Conservation (phyloP, 2,888 invertebrate species). For the Scaptodrosophila latifasciaeformis region DNA sequence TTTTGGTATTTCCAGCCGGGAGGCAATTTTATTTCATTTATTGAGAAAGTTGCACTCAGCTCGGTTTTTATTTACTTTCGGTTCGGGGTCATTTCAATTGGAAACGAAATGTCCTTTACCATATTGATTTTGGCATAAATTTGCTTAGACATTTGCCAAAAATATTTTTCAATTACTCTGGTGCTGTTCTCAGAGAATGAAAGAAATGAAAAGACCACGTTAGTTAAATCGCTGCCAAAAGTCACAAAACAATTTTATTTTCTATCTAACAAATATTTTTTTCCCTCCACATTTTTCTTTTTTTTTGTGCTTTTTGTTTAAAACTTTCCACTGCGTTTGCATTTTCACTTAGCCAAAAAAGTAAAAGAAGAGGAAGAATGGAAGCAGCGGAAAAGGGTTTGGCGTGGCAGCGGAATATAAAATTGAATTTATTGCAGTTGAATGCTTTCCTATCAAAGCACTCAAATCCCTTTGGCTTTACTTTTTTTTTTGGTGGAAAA, state of each 20-base stretch:
- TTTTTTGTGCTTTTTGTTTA: conserved; percentile 6
- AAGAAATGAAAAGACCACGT: too few relatives aligned
- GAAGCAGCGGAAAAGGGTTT: neutral
- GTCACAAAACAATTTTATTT: conserved; percentile 51
- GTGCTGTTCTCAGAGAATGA: too few relatives aligned
- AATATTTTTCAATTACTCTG: conserved; percentile 16
- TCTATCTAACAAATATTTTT: neutral
- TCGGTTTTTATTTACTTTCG: neutral
- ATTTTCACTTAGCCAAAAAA: conserved; percentile 23
- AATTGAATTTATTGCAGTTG: conserved; percentile 54
- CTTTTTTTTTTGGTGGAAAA: too few relatives aligned
- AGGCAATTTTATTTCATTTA: conserved; percentile 58
- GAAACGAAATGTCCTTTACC: neutral
- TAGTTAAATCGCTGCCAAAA: conserved; percentile 22
- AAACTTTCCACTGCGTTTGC: conserved; percentile 37
- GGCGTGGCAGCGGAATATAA: conserved; percentile 38
- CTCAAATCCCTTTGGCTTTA: too few relatives aligned
- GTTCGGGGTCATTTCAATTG: neutral
- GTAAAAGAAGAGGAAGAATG: too few relatives aligned
- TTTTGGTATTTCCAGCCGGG: conserved; percentile 19
- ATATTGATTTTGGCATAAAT: conserved; percentile 46
- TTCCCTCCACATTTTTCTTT: conserved; percentile 9
- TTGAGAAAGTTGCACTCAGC: conserved; percentile 42
- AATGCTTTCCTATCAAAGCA: conserved; percentile 17
- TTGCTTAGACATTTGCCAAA: conserved; percentile 25